These are phyloP conservation scores for Siderastrea siderea DNA, from an alignment of 92 coral and sea anemone species.

Conservation along the genomic window DNA sequence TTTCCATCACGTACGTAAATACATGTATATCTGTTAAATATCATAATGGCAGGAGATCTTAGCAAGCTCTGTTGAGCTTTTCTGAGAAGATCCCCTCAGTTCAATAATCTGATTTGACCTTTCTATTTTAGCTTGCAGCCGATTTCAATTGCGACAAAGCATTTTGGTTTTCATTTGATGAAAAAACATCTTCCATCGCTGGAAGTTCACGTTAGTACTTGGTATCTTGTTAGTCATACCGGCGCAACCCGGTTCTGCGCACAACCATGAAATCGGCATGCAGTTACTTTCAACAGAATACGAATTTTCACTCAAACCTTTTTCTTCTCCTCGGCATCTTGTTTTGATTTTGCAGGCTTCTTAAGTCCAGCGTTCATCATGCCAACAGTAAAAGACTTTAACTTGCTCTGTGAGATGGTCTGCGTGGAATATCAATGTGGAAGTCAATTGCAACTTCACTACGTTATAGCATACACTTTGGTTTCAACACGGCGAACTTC, in stretches of 20 bases:
- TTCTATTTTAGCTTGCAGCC: neutral
- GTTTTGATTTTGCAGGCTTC: slow-evolving; percentile 91
- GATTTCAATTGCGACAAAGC: neutral
- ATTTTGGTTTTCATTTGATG: neutral
- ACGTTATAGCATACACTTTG: neutral
- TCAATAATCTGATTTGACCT: too few relatives aligned
- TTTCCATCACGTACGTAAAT: too few relatives aligned
- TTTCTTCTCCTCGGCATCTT: slow-evolving; percentile 87
- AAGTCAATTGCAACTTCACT: neutral
- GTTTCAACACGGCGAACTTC: neutral
- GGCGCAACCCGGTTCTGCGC: too few relatives aligned
- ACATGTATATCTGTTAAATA: too few relatives aligned
- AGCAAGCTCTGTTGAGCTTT: too few relatives aligned
- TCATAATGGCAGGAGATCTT: too few relatives aligned
- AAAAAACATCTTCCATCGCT: neutral
- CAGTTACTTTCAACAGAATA: neutral
- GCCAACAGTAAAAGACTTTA: slow-evolving; percentile 88
- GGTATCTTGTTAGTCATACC: too few relatives aligned
- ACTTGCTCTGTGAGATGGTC: slow-evolving; percentile 90
- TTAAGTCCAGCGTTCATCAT: slow-evolving; percentile 87
- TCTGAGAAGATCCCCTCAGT: too few relatives aligned
- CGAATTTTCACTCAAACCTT: slow-evolving; percentile 60
- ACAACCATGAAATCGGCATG: too few relatives aligned
- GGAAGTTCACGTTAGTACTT: too few relatives aligned
- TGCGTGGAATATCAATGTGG: slow-evolving; percentile 18